Evolutionary conservation across 2,113 vertebrate species (phyloP), one percentile per base, ranked within the genome.

Genomic region (Cyprinodon brontotheroides): DNA sequence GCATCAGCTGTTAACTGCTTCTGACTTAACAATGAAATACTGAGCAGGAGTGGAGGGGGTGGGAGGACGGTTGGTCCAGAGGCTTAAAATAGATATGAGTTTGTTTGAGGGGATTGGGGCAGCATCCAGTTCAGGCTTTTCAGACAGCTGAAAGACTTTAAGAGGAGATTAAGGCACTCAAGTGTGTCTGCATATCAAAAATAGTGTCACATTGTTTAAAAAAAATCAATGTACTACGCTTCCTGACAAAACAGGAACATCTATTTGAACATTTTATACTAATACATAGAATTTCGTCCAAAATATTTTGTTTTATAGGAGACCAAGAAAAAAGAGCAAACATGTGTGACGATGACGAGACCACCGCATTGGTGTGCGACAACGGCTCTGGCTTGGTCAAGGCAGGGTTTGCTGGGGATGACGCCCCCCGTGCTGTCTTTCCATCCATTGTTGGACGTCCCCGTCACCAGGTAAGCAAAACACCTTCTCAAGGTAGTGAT

Each of bases 381-480:
- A 99, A 99, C 2, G 98, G 98, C 89, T 99, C 98, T 10, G 98
- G 98, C 89, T 94, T 99, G 90, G 98, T 98, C 91, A 99, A 99
- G 93, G 98, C 98, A 68, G 98, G 98, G 3, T 99, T 99, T 2
- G 98, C 98, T 11, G 98, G 98, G 7, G 98, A 99, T 57, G 98
- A 99, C 3, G 98, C 98, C 37, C 98, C 98, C 43, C 96, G 98
- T 0, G 98, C 98, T 3, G 98, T 99, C 80, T 99, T 99, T 92
- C 98, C 98, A 40, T 99, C 98, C 92, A 99, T 99, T 0, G 97
- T 99, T 83, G 98, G 98, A 80, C 96, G 98, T 70, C 98, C 97
- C 64, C 96, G 98, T 84, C 97, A 99, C 83, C 98, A 99, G 97
- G 98, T 99, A 12, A 0, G 3, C 50, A 17, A 0, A 0, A 59